phyloP scores from a whole-genome alignment of 2,113 vertebrate species.

The Procapra przewalskii region DNA sequence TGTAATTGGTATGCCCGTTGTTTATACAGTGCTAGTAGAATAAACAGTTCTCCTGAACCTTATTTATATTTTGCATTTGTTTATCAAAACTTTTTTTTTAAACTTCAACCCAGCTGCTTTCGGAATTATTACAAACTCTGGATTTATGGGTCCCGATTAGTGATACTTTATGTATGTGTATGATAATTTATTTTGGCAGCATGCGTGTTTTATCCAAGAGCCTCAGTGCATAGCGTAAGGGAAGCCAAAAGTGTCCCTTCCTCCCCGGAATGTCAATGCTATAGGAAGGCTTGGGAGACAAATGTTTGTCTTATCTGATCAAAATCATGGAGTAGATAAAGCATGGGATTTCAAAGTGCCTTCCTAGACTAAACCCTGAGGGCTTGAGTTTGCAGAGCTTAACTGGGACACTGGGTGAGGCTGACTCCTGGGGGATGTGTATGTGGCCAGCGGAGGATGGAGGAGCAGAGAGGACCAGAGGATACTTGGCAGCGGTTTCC shows the following conservation, averaged over 20 bases:
- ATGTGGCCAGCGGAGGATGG: not conserved
- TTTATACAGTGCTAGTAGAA: conserved; percentile 50
- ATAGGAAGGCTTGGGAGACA: not conserved
- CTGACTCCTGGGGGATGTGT: not conserved
- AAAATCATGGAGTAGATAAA: not conserved
- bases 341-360: not conserved
- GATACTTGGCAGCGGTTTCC: not conserved
- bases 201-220: not conserved
- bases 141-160: conserved; percentile 52
- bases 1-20: conserved; percentile 45
- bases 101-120: conserved; percentile 64
- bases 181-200: conserved; percentile 39
- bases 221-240: not conserved
- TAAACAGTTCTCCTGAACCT: conserved; percentile 64
- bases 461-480: not conserved
- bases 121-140: conserved; percentile 39
- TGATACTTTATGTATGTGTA: conserved; percentile 3
- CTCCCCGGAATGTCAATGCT: not conserved
- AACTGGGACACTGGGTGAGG: not conserved
- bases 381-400: too few relatives aligned
- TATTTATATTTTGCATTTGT: conserved; percentile 74
- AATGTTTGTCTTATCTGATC: not conserved
- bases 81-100: conserved; percentile 61
- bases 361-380: not conserved
- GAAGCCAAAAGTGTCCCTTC: not conserved